phyloP scores from a whole-genome alignment of 2,113 vertebrate species.

The Sigmodon hispidus region DNA sequence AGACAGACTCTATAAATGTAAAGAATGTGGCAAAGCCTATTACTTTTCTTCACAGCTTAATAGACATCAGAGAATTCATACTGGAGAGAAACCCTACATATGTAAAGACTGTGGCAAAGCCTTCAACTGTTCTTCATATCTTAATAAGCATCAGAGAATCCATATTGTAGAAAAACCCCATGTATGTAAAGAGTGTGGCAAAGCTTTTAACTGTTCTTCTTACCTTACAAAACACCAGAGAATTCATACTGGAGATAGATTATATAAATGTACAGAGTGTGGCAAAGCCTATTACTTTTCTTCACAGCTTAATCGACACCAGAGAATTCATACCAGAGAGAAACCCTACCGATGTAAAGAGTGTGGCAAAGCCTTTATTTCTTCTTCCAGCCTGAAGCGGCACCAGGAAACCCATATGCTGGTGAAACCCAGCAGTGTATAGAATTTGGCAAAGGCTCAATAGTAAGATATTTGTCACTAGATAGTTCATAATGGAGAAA shows the following conservation, averaged over 20 bases:
- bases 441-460: not conserved
- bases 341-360: not conserved
- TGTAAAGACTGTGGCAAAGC: not conserved
- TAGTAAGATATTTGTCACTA: not conserved
- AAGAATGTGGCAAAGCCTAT: not conserved
- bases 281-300: not conserved
- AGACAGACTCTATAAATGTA: not conserved
- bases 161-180: not conserved
- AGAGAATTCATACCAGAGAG: not conserved
- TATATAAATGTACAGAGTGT: not conserved
- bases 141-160: not conserved
- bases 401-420: not conserved
- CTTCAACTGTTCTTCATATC: not conserved
- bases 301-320: not conserved
- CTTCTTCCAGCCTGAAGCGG: not conserved
- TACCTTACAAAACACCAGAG: not conserved
- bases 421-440: not conserved
- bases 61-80: not conserved
- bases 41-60: not conserved
- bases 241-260: not conserved
- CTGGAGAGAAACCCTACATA: not conserved
- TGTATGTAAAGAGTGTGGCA: not conserved
- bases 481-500: not conserved
- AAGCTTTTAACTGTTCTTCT: not conserved
- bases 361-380: not conserved